Base-by-base conservation (phyloP, 1,140 invertebrate species). In the Procambarus clarkii region DNA sequence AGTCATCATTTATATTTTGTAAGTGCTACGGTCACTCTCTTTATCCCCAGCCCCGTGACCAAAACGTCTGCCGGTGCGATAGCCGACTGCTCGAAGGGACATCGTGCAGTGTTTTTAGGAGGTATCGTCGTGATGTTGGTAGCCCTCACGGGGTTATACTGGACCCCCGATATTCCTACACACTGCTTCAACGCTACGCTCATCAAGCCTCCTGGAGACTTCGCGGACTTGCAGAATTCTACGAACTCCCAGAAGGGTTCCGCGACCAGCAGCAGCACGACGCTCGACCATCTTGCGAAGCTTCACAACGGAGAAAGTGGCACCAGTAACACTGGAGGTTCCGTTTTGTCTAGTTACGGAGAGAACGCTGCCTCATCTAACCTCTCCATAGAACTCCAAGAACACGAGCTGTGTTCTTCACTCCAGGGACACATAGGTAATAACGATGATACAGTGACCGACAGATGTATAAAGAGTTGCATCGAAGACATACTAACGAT, bases 61-160 rank as follows among this genome's bases (percentile, higher is more conserved):
- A 91, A 91, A 82, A 91, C 82, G 18, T 48, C 54, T 8, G 74
- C 76, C 2, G 89, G 89, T 11, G 82, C 89, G 21, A 54, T 91
- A 24, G 82, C 89, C 3, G 89, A 91, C 76, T 80, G 21, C 82
- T 34, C 45, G 15, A 15, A 76, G 18, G 58, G 44, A 0, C 82
- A 91, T 80, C 71, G 89, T 21, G 82, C 54, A 34, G 83, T 91
- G n/a, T 91, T 91, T 82, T 76, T 91, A 1, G 2, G 45, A 9
- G 81, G 89, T 13, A 5, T 91, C 3, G 24, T 79, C 4, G 2
- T 85, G 21, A 91, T 91, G 89, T 48, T 85, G 11, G 46, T 58
- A 5, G 24, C 89, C 0, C 83, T 91, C 74, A 86, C 76, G 4
- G 89, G 71, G 34, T 50, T 91, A 74, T 91, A 91, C 76, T 91